A percentile compares a stretch with the other conserved stretches of the same genome.
These are phyloP conservation scores for Brachynemurus nebulosus DNA, from an alignment of 2,888 invertebrate genomes.

Conservation along the genomic window DNA sequence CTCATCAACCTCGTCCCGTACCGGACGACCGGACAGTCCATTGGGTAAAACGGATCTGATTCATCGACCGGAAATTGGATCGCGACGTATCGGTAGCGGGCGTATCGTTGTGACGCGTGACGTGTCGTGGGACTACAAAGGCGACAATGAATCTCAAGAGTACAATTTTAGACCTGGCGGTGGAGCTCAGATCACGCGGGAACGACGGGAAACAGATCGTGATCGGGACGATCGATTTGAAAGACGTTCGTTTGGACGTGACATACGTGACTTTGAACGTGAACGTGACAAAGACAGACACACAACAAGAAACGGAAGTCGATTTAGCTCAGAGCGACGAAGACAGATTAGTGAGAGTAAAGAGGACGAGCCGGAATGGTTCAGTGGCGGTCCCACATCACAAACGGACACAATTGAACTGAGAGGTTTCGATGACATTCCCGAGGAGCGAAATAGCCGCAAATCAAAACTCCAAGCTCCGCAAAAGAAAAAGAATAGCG, in stretches of 20 bases:
- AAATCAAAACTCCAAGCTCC: slow-evolving; percentile 32
- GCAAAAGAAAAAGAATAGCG: slow-evolving; percentile 31
- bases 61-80: background rate
- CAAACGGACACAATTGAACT: slow-evolving; percentile 87
- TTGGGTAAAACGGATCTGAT: slow-evolving; percentile 11
- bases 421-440: slow-evolving; percentile 74
- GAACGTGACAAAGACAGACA: slow-evolving; percentile 25
- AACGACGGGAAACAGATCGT: slow-evolving; percentile 19
- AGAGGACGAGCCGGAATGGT: slow-evolving; percentile 84
- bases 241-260: slow-evolving; percentile 45
- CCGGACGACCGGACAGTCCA: slow-evolving; percentile 22
- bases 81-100: slow-evolving; percentile 69
- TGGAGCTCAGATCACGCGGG: slow-evolving; percentile 19
- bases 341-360: slow-evolving; percentile 38
- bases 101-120: slow-evolving; percentile 58
- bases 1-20: slow-evolving; percentile 27
- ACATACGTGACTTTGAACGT: slow-evolving; percentile 41
- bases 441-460: slow-evolving; percentile 28
- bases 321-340: slow-evolving; percentile 40
- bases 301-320: slow-evolving; percentile 32
- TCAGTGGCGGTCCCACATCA: slow-evolving; percentile 78
- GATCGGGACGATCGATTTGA: slow-evolving; percentile 29
- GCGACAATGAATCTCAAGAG: slow-evolving; percentile 27
- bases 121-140: slow-evolving; percentile 36
- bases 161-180: slow-evolving; percentile 24